A percentile compares a stretch with the other conserved stretches of the same genome.
Conservation (phyloP, 2,888 invertebrate genomes). For the Tipula helvola region DNA sequence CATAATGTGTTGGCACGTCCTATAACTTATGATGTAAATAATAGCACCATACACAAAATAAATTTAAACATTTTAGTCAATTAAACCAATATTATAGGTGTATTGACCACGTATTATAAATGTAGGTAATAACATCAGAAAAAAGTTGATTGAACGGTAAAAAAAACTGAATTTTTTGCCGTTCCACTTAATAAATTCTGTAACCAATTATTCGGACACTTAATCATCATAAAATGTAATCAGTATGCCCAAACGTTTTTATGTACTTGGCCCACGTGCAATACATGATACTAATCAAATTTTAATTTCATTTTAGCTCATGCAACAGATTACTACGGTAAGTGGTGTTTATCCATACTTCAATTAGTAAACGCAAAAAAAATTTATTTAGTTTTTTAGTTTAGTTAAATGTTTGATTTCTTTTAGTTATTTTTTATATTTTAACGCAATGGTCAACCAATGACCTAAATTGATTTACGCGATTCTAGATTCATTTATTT, state of each 20-base stretch:
- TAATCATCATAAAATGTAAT: background rate
- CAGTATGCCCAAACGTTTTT: background rate
- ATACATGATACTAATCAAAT: background rate
- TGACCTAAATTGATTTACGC: background rate
- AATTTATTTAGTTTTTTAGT: background rate
- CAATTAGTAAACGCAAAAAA: constrained; percentile 21
- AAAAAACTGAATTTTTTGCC: background rate
- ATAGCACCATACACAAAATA: background rate
- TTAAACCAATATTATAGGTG: background rate
- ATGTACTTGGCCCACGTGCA: background rate
- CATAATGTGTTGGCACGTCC: background rate
- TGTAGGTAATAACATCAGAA: background rate
- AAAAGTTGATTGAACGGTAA: background rate
- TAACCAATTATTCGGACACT: background rate
- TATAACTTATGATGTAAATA: background rate
- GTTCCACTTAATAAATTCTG: background rate
- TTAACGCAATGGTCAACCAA: background rate
- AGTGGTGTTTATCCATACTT: constrained; percentile 46
- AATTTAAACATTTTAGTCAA: background rate
- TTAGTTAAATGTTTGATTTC: constrained; percentile 4
- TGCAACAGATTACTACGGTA: constrained; percentile 99
- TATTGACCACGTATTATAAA: background rate
- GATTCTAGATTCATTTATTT: background rate
- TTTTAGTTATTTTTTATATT: background rate
- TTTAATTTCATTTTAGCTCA: constrained; percentile 51